Evolutionary conservation across 2,797 vertebrate species (phyloP), one percentile per base, ranked within the genome.

Genomic region (Ibycter americanus): DNA sequence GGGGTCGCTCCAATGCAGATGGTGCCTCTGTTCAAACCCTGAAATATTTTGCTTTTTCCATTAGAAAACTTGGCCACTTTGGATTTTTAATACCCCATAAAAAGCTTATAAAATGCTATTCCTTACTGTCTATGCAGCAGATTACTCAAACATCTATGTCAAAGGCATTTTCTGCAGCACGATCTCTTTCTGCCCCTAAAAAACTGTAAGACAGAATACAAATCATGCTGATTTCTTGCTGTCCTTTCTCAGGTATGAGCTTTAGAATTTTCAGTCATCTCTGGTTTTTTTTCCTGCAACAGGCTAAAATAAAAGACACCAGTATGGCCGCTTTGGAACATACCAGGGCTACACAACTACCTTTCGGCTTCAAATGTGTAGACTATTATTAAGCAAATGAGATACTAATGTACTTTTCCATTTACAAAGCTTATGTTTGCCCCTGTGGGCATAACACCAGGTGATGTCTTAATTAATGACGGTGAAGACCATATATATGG

Each of bases 321-420:
- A 15, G 25, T 76, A 46, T 54, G 78, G 29, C 59, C 89, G 42
- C 77, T 91, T 89, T 83, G 73, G 87, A 94, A 84, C 44, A 61
- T 27, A 88, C 27, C 4, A 29, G 47, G 34, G 42, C 72, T 90
- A 65, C 58, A 77, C 72, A 87, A 79, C 74, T 82, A 71, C 17
- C 5, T 36, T 79, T 93, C 94, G 83, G 55, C 89, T 94, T 94
- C 61, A 66, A 3, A 71, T 34, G 29, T 59, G 38, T 77, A 47
- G 72, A 44, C 11, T 90, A 46, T 89, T 97, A 87, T 88, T 92
- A 95, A 95, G 72, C 72, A 95, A 96, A 97, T 82, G 51, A 94
- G 89, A 63, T 65, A 61, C 46, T 86, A 65, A 82, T 72, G 68
- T 88, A 93, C 58, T 95, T 96, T 84, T 94, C 56, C 36, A 81